Base-by-base conservation (phyloP, 2,888 invertebrate genomes). In the Drosophila pseudotalamancana region DNA sequence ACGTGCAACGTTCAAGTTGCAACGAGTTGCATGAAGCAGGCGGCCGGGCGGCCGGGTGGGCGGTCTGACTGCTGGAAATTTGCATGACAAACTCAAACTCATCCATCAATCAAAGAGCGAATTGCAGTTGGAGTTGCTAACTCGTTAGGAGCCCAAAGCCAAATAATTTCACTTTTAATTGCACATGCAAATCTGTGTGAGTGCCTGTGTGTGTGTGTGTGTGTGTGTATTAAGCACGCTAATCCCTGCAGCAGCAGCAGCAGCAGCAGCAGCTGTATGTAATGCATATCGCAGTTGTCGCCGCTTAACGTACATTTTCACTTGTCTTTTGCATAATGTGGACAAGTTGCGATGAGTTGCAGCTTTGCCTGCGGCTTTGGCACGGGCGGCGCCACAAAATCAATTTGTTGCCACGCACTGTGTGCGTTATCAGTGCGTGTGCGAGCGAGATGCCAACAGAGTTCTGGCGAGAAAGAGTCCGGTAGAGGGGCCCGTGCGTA, bases 31-130 rank as follows among this genome's bases (percentile, higher is more conserved):
- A 71, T 46, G 67, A 45, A 61, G 51, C 46, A n/a, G n/a, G 29
- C 43, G 23, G 43, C 16, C 27, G 43, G 31, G 45, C 31, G 18
- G 45, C 31, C 31, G n/a, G n/a, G 29, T 29, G 23, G 43, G 14
- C 27, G 43, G 31, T 31, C 31, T 19, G 45, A 19, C 31, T 74
- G 88, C 86, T 87, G 86, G 71, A 87, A 85, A 77, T 87, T 83
- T 83, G 88, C 83, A 83, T 83, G 88, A 87, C 83, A 83, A 85
- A 83, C 83, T 87, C 86, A 83, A 87, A 87, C 83, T 85, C 83
- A 83, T 85, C 86, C 88, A 83, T 83, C 83, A 83, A 83, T 83
- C 83, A 87, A 31, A 67, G 65, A 74, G 54, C 69, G 65, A 57
- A 66, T 72, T 75, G 54, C 74, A 81, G 67, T 61, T 57, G 63